Base-by-base conservation (phyloP, 2,113 vertebrate genomes). In the Scopus umbretta region DNA sequence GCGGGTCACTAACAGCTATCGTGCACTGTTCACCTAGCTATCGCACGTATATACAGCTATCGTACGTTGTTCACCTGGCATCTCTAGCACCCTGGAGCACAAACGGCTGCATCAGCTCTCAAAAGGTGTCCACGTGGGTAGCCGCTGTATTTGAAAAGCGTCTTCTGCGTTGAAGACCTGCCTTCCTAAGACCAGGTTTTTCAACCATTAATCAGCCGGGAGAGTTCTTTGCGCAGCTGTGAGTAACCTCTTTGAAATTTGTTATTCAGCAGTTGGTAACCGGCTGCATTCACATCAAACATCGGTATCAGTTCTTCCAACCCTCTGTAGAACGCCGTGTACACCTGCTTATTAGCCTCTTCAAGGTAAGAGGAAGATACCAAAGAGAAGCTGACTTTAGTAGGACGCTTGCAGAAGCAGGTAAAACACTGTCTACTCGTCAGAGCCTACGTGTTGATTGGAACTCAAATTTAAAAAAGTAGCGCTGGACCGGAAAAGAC, bases 261-360 rank as follows among this genome's bases (percentile, higher is more conserved):
- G 34, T 34, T 50, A 65, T 7, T 23, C 32, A 25, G 29, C 3
- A 50, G 22, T 4, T 29, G 34, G 18, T 56, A 76, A 59, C 10
- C 16, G 36, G 29, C 50, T 66, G 52, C 18, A 16, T 36, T n/a
- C 30, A 36, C 18, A 75, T 9, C 52, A 18, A 52, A 34, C 32
- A 30, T 3, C 62, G n/a, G 4, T 3, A 26, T 5, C 0, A 2
- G 13, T 66, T 27, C 71, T 34, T 25, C 23, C 43, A 68, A 9
- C 13, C 73, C 52, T 36, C 56, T 22, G 10, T 2, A 0, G 29
- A 43, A 19, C 1, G 3, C 47, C 23, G 11, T 1, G 9, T 12
- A 4, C 22, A 23, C 17, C 83, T 53, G 16, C 43, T 52, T 7
- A 15, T 10, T 34, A 10, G 18, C 26, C 74, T 18, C 15, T 11